phyloP scores from a whole-genome alignment of 2,888 invertebrate species.

The Apantesis nais region DNA sequence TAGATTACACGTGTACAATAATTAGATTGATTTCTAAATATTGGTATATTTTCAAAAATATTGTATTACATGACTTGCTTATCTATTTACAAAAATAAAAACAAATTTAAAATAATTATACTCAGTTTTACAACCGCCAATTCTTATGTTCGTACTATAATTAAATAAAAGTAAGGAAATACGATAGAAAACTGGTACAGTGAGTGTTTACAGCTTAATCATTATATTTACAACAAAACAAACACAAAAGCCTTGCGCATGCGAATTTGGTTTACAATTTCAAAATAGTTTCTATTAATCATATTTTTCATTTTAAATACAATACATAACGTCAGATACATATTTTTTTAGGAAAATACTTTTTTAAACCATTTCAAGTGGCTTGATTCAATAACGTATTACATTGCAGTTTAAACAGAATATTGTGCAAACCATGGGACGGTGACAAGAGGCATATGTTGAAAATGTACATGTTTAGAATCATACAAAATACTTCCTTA shows the following conservation, averaged over 20 bases:
- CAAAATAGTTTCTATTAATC: constrained; percentile 36
- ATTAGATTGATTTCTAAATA: constrained; percentile 73
- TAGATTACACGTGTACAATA: constrained; percentile 33
- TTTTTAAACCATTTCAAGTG: constrained; percentile 12
- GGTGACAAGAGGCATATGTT: constrained; percentile 25
- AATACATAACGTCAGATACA: constrained; percentile 30
- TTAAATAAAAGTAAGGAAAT: constrained; percentile 46
- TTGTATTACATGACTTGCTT: constrained; percentile 84
- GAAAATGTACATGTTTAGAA: background rate
- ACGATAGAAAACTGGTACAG: constrained; percentile 36
- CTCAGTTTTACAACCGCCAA: constrained; percentile 62
- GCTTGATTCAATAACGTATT: constrained; percentile 24
- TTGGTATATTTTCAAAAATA: constrained; percentile 86
- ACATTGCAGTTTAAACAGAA: constrained; percentile 36
- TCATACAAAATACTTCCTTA: background rate
- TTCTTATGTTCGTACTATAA: constrained; percentile 53
- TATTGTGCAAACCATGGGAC: constrained; percentile 20
- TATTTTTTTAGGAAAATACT: constrained; percentile 39
- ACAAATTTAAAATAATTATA: constrained; percentile 68
- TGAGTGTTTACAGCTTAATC: constrained; percentile 33
- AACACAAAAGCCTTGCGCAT: constrained; percentile 23
- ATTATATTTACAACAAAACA: constrained; percentile 50
- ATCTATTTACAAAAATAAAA: constrained; percentile 82
- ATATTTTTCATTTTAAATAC: constrained; percentile 10
- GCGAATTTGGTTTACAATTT: constrained; percentile 29